Conservation (phyloP, 1,140 invertebrate genomes). For the Ectropis grisescens region DNA sequence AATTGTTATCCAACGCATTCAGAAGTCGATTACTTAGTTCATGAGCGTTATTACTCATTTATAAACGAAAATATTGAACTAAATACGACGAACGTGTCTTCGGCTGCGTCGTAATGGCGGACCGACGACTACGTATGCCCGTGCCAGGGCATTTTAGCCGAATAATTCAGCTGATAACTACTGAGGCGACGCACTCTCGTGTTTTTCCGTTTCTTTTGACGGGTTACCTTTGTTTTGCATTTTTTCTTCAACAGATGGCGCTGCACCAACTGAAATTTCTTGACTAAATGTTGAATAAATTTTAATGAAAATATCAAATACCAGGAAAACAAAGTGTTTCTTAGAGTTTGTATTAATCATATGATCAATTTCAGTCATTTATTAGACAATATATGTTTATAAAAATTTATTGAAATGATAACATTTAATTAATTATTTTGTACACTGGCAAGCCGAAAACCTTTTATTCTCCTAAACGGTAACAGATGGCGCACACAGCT, state of each 20-base stretch:
- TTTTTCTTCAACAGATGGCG: constrained; percentile 27
- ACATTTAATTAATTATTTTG: too few relatives aligned
- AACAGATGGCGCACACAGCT: too few relatives aligned
- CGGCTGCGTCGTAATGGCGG: constrained; percentile 70
- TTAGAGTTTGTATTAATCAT: too few relatives aligned
- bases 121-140: constrained; percentile 71
- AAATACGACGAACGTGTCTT: constrained; percentile 71
- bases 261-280: not conserved
- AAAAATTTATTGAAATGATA: too few relatives aligned
- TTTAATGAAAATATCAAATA: too few relatives aligned
- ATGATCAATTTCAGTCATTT: too few relatives aligned
- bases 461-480: too few relatives aligned
- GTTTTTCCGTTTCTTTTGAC: constrained; percentile 71
- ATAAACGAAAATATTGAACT: constrained; percentile 71
- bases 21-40: constrained; percentile 70
- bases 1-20: constrained; percentile 71
- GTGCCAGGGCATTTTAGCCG: constrained; percentile 71
- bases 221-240: constrained; percentile 31
- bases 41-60: constrained; percentile 72
- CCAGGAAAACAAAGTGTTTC: too few relatives aligned
- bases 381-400: too few relatives aligned
- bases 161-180: constrained; percentile 72
- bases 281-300: too few relatives aligned
- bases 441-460: too few relatives aligned
- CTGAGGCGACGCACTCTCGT: constrained; percentile 68